A percentile compares a stretch with the other conserved stretches of the same genome.
phyloP scores from a whole-genome alignment of 92 coral and sea anemone genomes.

The Phenganax marumi region DNA sequence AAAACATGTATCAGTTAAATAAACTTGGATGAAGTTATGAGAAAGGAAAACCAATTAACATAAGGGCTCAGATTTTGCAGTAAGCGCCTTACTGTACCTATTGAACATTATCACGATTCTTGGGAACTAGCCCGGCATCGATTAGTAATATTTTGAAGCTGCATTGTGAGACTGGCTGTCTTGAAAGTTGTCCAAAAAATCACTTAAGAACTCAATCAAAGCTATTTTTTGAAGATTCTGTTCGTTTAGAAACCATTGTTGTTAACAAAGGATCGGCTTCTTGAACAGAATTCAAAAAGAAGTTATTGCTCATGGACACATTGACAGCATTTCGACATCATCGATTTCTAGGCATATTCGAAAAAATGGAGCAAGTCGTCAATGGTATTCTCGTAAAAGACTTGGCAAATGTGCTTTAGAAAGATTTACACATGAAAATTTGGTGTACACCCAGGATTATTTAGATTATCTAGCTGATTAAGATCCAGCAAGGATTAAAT shows the following conservation, averaged over 20 bases:
- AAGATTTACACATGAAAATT: no score
- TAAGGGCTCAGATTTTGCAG: conserved; percentile 5
- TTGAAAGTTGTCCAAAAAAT: not conserved
- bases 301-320: not conserved
- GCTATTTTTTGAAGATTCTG: conserved; percentile 2
- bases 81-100: not conserved
- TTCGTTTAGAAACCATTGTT: not conserved
- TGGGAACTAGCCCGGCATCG: conserved; percentile 3
- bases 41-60: conserved; percentile 1
- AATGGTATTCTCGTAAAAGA: no score
- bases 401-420: no score
- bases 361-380: no score
- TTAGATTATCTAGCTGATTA: no score
- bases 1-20: not conserved
- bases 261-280: conserved; percentile 4
- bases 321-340: not conserved
- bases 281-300: not conserved
- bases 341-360: not conserved
- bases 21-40: not conserved
- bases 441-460: no score
- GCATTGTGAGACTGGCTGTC: not conserved
- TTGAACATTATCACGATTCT: not conserved
- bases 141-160: not conserved
- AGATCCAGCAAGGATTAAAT: no score
- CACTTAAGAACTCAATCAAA: conserved; percentile 2